phyloP scores from a whole-genome alignment of 2,113 vertebrate genomes.

The Hypomesus transpacificus region DNA sequence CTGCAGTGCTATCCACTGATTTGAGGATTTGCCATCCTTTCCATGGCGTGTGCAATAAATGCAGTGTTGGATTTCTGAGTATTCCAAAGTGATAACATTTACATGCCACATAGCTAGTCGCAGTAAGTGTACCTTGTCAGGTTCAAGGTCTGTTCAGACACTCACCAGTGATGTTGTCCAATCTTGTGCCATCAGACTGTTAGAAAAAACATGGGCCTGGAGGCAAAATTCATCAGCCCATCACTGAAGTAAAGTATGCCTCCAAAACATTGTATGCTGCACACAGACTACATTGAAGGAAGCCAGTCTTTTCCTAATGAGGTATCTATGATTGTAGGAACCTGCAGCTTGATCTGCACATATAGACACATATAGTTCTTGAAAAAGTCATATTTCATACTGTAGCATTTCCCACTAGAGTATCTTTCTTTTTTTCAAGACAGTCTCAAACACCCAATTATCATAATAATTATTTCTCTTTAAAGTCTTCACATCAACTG shows the following conservation, averaged over 20 bases:
- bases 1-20: too few species aligned
- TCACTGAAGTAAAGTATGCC: neutral
- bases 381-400: constrained; percentile 3
- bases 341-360: neutral
- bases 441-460: constrained; percentile 48
- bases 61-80: neutral
- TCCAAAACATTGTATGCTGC: neutral
- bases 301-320: neutral
- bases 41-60: too few species aligned
- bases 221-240: too few species aligned
- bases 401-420: too few species aligned
- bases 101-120: neutral
- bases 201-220: too few species aligned
- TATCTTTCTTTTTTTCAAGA: constrained; percentile 13
- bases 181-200: too few species aligned
- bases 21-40: too few species aligned
- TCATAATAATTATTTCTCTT: constrained; percentile 50
- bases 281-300: neutral
- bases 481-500: constrained; percentile 35
- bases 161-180: too few species aligned
- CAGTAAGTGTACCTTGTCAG: neutral
- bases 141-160: neutral
- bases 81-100: neutral
- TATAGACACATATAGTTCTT: constrained; percentile 7
- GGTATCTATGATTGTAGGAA: neutral